Conservation (phyloP, 2,113 vertebrate genomes). For the Takifugu flavidus region DNA sequence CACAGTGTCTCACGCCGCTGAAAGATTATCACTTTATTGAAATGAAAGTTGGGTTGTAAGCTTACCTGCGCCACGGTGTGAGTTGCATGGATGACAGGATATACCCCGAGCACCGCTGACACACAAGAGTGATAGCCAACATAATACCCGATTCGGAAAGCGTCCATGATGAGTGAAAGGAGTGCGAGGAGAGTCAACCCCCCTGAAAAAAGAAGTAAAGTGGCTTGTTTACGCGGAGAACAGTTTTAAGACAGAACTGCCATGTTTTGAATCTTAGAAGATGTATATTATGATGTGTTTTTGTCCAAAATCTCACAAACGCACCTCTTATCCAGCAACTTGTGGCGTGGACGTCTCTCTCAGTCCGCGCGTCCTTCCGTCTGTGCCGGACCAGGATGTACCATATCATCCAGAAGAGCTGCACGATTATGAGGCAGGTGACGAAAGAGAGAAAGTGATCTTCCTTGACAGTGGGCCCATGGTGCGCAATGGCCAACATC, state of each 20-base stretch:
- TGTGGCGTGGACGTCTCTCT: constrained; percentile 85
- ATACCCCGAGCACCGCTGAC: constrained; percentile 84
- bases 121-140: constrained; percentile 87
- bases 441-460: constrained; percentile 83
- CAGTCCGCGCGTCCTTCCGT: constrained; percentile 73
- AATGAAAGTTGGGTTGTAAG: constrained; percentile 27
- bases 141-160: constrained; percentile 91
- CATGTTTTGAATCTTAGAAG: too few species aligned
- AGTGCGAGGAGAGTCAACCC: constrained; percentile 88
- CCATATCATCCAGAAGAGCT: constrained; percentile 95
- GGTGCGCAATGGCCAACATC: constrained; percentile 86
- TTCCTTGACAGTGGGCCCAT: constrained; percentile 77
- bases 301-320: constrained; percentile 14
- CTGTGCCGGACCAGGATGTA: constrained; percentile 83
- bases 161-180: constrained; percentile 89
- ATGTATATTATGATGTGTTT: not conserved
- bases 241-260: too few species aligned
- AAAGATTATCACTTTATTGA: constrained; percentile 52
- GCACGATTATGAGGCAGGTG: constrained; percentile 87
- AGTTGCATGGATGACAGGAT: constrained; percentile 83
- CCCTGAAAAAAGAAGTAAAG: constrained; percentile 64
- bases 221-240: not conserved
- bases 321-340: constrained; percentile 92
- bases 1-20: constrained; percentile 27
- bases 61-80: constrained; percentile 93